Evolutionary conservation across 2,888 invertebrate genomes (phyloP), one percentile per base, ranked within the genome.

Genomic region (Ptycholaimellus sp.): DNA sequence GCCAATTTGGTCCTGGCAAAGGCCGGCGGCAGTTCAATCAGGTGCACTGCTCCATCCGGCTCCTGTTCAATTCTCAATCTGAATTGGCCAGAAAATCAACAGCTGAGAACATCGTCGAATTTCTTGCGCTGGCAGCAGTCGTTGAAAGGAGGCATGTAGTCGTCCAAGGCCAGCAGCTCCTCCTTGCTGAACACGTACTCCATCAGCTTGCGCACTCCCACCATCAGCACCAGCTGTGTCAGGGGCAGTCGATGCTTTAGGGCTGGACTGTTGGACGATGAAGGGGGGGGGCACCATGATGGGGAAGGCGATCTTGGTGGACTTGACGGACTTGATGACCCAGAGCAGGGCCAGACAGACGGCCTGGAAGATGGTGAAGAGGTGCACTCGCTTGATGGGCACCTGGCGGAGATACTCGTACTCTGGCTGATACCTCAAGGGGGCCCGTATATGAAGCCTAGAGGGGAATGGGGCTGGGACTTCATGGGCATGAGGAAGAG

Each of bases 401-500:
- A 93, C 90, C 72, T 87, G 83, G 62, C 90, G 72, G 42, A 93
- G 70, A 64, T 83, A 93, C 74, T 83, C 82, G 57, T 83, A 80
- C 59, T 93, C 90, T 1, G 93, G 90, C 58, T 93, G 93, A 64
- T 93, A 93, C 60, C n/a, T n/a, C n/a, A n/a, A n/a, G n/a, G n/a
- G n/a, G n/a, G n/a, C n/a, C n/a, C n/a, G n/a, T n/a, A n/a, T n/a
- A n/a, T n/a, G n/a, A n/a, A n/a, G n/a, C n/a, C n/a, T n/a, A n/a
- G n/a, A n/a, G n/a, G n/a, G n/a, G n/a, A n/a, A n/a, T n/a, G n/a
- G n/a, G n/a, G n/a, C n/a, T n/a, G n/a, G n/a, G 87, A 87, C 59
- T 93, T 93, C 53, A 77, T 77, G 11, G 93, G 90, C 85, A 93
- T 93, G 43, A 93, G 73, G 70, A 93, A 75, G 41, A 93, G 81